A percentile compares a stretch with the other conserved stretches of the same genome.
Conservation (phyloP, 1,140 invertebrate species). For the Physella acuta region DNA sequence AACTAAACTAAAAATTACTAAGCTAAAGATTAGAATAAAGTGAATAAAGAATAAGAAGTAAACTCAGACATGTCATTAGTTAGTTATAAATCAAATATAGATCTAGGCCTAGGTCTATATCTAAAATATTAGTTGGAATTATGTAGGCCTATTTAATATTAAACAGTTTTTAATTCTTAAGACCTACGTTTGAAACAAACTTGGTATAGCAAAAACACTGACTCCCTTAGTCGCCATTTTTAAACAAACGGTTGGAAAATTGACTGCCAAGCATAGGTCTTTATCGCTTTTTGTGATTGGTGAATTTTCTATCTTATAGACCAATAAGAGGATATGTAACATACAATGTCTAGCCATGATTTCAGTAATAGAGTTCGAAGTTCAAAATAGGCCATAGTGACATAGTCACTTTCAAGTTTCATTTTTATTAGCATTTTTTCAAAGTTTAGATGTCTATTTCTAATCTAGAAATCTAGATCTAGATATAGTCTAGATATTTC, state of each 20-base stretch:
- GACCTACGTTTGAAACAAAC: constrained; percentile 20
- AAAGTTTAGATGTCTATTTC: too few relatives aligned
- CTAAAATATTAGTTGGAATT: background rate
- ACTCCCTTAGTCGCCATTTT: constrained; percentile 7
- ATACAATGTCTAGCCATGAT: too few relatives aligned
- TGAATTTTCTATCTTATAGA: too few relatives aligned
- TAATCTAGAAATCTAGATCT: too few relatives aligned
- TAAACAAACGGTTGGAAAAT: constrained; percentile 11
- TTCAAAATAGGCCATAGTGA: too few relatives aligned
- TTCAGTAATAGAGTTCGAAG: too few relatives aligned
- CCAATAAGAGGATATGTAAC: too few relatives aligned
- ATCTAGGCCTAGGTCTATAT: background rate
- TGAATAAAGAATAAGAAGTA: background rate
- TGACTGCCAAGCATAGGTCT: too few relatives aligned
- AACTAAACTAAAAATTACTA: background rate
- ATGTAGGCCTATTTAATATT: background rate
- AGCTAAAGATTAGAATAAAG: background rate
- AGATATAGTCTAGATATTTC: too few relatives aligned
- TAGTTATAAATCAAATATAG: background rate
- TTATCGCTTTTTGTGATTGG: too few relatives aligned
- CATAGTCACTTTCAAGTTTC: too few relatives aligned
- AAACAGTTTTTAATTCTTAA: background rate
- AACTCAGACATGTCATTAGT: background rate
- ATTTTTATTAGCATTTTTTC: too few relatives aligned
- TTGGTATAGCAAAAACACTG: constrained; percentile 10